phyloP scores from a whole-genome alignment of 2,888 invertebrate genomes.

The Dioctria linearis region DNA sequence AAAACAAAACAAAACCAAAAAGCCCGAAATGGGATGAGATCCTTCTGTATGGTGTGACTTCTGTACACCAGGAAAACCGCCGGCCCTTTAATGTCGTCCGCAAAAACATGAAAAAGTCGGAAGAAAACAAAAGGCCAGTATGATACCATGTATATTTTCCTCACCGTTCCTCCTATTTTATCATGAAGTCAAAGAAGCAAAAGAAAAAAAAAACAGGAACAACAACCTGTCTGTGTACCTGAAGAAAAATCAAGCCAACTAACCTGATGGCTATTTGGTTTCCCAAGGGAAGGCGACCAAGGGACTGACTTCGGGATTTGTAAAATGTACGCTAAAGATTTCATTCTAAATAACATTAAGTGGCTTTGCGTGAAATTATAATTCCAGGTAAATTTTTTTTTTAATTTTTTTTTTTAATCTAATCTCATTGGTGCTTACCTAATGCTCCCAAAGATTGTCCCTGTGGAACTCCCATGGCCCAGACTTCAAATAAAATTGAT shows the following conservation, averaged over 20 bases:
- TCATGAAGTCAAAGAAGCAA: not conserved
- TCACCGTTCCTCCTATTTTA: constrained; percentile 6
- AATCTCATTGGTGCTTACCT: constrained; percentile 40
- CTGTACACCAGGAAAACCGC: not conserved
- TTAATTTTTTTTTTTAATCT: not conserved
- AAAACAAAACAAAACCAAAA: too few relatives aligned
- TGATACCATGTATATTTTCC: not conserved
- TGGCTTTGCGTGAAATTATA: not conserved
- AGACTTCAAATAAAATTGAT: constrained; percentile 78
- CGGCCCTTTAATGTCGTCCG: not conserved
- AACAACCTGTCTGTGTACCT: not conserved
- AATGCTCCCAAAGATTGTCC: constrained; percentile 67
- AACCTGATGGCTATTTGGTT: not conserved
- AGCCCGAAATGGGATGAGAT: too few relatives aligned
- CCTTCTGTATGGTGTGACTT: not conserved
- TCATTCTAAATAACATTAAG: not conserved
- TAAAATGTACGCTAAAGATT: not conserved
- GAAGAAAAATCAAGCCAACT: not conserved
- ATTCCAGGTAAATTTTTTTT: constrained; percentile 1
- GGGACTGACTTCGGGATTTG: not conserved
- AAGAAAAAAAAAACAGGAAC: too few relatives aligned
- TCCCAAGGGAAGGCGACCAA: not conserved
- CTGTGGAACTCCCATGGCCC: constrained; percentile 75
- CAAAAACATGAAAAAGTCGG: constrained; percentile 4
- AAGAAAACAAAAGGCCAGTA: constrained; percentile 27